Evolutionary conservation across 2,888 invertebrate species (phyloP).

Genomic region (Leptarthrus brevirostris): DNA sequence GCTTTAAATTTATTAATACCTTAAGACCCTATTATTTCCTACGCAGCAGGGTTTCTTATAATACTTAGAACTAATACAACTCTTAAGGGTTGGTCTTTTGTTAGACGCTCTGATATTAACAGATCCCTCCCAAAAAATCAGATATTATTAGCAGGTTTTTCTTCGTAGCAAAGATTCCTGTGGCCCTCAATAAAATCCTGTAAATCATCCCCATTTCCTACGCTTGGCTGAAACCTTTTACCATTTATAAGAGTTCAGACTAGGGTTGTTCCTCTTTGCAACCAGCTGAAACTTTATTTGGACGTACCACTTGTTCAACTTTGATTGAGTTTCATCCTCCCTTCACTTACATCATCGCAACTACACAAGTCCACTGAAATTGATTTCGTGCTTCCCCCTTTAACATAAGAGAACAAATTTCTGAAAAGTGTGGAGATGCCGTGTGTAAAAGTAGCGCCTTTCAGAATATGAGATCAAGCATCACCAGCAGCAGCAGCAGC

Average conservation of each 20-base stretch:
- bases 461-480: conserved; percentile 31
- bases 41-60: too few species aligned
- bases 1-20: too few species aligned
- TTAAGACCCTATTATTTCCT: too few species aligned
- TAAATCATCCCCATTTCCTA: conserved; percentile 27
- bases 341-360: background rate
- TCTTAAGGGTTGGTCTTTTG: conserved; percentile 51
- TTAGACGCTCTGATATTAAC: conserved; percentile 50
- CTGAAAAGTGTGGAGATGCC: conserved; percentile 1
- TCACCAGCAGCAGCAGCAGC: conserved; percentile 2
- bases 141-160: conserved; percentile 1
- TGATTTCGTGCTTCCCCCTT: conserved; percentile 31
- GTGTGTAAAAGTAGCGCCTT: conserved; percentile 24
- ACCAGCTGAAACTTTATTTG: conserved; percentile 23
- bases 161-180: conserved; percentile 4
- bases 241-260: background rate
- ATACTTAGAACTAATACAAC: conserved; percentile 50
- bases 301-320: conserved; percentile 36
- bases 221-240: conserved; percentile 17
- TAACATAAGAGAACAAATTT: conserved; percentile 20
- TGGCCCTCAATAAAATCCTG: conserved; percentile 13
- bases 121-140: conserved; percentile 6
- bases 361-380: conserved; percentile 33
- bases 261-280: conserved; percentile 12
- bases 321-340: conserved; percentile 36